Evolutionary conservation across 2,113 vertebrate genomes (phyloP).

Genomic region (Chaetops frenatus): DNA sequence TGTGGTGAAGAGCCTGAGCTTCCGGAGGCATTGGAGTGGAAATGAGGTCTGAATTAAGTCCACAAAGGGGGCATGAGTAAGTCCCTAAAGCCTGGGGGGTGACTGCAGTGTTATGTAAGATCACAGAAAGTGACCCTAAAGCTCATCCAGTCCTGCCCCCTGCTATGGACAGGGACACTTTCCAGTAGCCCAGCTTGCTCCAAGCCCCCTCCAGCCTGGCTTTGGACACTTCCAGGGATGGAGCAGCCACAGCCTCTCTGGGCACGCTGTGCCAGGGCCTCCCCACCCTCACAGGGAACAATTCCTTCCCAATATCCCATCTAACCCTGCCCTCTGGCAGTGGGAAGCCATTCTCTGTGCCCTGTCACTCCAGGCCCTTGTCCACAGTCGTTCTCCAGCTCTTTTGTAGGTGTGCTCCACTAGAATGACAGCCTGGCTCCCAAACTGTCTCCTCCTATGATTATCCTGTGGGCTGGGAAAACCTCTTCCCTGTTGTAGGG

Average conservation of each 20-base stretch:
- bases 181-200: background rate
- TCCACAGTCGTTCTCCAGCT: background rate
- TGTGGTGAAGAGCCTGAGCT: background rate
- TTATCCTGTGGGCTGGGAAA: background rate
- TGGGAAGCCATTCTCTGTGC: background rate
- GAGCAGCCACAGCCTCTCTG: background rate
- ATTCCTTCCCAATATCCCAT: background rate
- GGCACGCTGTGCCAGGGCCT: background rate
- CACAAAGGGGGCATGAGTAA: background rate
- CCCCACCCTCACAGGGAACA: accelerated
- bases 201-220: accelerated
- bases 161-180: background rate
- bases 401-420: background rate
- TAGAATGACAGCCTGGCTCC: background rate
- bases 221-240: background rate
- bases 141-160: background rate
- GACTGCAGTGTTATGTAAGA: background rate
- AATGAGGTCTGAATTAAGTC: background rate
- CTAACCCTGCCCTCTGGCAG: background rate
- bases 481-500: background rate
- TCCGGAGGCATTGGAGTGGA: background rate
- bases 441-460: background rate
- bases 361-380: background rate
- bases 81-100: background rate
- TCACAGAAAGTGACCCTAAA: background rate